Percentiles rank a stretch among this genome's conserved stretches.
phyloP scores from a whole-genome alignment of 2,888 invertebrate species.

The Euproctis similis region DNA sequence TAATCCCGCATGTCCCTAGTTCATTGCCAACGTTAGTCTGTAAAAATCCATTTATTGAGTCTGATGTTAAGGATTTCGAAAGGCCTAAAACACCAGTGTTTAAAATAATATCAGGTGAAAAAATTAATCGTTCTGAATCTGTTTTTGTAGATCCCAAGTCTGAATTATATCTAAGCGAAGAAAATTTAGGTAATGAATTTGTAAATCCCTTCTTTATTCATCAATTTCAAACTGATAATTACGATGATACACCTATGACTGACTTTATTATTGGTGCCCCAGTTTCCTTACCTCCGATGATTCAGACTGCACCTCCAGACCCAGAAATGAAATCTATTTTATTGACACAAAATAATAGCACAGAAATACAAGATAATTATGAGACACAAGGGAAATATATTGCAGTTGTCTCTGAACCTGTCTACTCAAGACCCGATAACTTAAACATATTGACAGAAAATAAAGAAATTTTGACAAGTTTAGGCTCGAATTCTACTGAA shows the following conservation, averaged over 20 bases:
- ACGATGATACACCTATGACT: constrained; percentile 36
- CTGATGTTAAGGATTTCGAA: constrained; percentile 31
- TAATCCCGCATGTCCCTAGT: constrained; percentile 11
- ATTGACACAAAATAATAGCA: constrained; percentile 23
- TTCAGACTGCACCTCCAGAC: constrained; percentile 48
- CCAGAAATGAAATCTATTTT: constrained; percentile 43
- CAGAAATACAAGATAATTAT: constrained; percentile 1
- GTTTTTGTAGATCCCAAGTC: constrained; percentile 37
- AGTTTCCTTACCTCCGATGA: constrained; percentile 60
- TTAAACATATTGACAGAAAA: constrained; percentile 8
- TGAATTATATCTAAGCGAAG: constrained; percentile 29
- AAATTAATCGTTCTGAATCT: constrained; percentile 38
- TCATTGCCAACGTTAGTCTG: constrained; percentile 20
- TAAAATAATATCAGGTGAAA: constrained; percentile 53
- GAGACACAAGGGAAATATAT: constrained; percentile 10
- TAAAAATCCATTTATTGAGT: constrained; percentile 43
- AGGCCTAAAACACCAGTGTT: constrained; percentile 62
- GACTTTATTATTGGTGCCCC: constrained; percentile 72
- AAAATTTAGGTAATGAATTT: constrained; percentile 45
- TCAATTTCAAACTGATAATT: constrained; percentile 32
- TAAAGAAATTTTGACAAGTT: constrained; percentile 49
- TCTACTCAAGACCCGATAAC: constrained; percentile 27
- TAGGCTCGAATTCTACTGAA: constrained; percentile 42
- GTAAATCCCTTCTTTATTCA: constrained; percentile 57
- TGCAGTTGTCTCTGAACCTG: constrained; percentile 20